Base-by-base conservation (phyloP, 2,888 invertebrate genomes). In the Dermolepida albohirtum region DNA sequence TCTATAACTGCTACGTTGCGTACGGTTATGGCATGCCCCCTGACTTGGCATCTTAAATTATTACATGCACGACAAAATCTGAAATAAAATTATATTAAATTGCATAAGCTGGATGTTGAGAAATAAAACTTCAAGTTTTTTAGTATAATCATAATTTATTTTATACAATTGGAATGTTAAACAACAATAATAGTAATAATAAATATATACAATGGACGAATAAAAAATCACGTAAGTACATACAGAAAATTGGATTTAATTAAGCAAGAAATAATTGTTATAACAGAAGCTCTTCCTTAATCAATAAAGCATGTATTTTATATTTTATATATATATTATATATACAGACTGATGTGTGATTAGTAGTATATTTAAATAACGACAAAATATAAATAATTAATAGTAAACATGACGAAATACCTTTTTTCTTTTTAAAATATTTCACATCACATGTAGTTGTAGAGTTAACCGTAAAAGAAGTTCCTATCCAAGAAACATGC, bases 121-220 rank as follows among this genome's bases (percentile, higher is more conserved):
- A 54, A 16, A 54, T 29, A 29, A 54, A 8, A n/a, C 2, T 29
- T 12, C 14, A 54, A 55, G 16, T 17, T 12, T 8, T 8, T 64
- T 50, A 50, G 47, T 44, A 64, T 64, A 49, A 63, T 54, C 40
- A 51, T 64, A 64, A 54, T 68, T 68, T 68, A 68, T 68, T 68
- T 68, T 51, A 62, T 68, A 68, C 68, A 68, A 65, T 49, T 65
- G 68, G 68, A 68, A 68, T 68, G 68, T 68, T 68, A 64, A 64
- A 64, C 43, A 55, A 65, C 57, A 39, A 55, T 64, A 52, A 44
- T 59, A 34, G 2, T 64, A 52, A 44, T 59, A 63, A 57, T 66
- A 63, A 34, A 27, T 68, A 68, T 68, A 50, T 68, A 68, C 68
- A 66, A 65, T 64, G 68, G 68, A 68, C 68, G 68, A 68, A 68